Base-by-base conservation (phyloP, 2,888 invertebrate species). In the Sisyra terminalis region DNA sequence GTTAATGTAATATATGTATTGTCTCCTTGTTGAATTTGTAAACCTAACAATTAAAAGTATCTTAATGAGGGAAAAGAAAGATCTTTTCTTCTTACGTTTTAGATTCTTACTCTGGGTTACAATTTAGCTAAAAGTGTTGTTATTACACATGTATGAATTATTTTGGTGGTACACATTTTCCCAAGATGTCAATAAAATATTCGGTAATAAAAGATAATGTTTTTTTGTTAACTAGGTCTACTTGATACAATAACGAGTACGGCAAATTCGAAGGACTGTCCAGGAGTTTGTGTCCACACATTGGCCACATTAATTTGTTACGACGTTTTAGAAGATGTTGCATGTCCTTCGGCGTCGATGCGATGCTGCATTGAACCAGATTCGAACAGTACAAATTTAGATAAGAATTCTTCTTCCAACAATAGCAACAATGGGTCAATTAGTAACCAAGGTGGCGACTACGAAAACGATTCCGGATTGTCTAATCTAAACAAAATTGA, bases 281-380 rank as follows among this genome's bases (percentile, higher is more conserved):
- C 90, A 0, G 90, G 90, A 1, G 78, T 83, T 44, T 90, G 90
- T 61, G 83, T 88, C 47, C 87, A 89, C 56, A 75, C 85, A 8
- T 61, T 90, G 45, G 86, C 90, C 2, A 81, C 89, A 1, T 64
- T 89, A 46, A 82, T 89, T 53, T 90, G 90, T 59, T 79, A 81
- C 59, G 80, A 87, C 51, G 87, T 90, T 13, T 66, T 84, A 40
- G 85, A 87, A 45, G 78, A 87, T 55, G 78, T 85, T 14, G 74
- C 76, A 46, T 88, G 88, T 53, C 85, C 87, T 16, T 76, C 78
- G 44, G 63, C 78, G 2, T 78, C 75, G 50, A 86, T 87, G 85
- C 77, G 84, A 57, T 88, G 88, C 61, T 86, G 88, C 55, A 75
- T 84, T 14, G 84, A 86, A 54, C 76, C 76, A 45, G 75, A 79